Evolutionary conservation across 53 echinoderm and acorn worm species (phyloP).

Genomic region (Holothuria leucospilota): DNA sequence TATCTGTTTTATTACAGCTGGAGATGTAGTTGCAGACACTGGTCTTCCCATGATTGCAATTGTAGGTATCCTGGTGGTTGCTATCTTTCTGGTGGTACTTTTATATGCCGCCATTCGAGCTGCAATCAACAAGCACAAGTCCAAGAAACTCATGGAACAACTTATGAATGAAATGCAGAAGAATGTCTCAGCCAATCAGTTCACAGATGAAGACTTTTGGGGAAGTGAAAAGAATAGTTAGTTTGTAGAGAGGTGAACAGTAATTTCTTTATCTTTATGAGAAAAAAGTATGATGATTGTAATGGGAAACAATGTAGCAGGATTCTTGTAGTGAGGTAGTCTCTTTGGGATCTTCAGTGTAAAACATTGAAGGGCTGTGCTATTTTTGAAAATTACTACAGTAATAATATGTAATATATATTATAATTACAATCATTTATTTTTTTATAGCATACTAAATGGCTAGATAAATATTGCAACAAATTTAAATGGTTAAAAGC

Average conservation of each 20-base stretch:
- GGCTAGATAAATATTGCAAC: too few relatives aligned
- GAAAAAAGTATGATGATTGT: too few relatives aligned
- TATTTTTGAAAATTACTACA: too few relatives aligned
- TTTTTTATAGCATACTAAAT: too few relatives aligned
- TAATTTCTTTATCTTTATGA: too few relatives aligned
- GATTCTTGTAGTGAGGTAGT: too few relatives aligned
- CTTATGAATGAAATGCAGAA: conserved; percentile 80
- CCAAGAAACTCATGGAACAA: conserved; percentile 78
- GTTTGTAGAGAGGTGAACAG: not conserved
- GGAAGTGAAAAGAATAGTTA: conserved; percentile 55
- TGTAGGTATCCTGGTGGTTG: conserved; percentile 71
- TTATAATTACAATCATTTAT: too few relatives aligned
- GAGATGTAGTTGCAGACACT: conserved; percentile 24
- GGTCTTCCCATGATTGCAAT: conserved; percentile 78
- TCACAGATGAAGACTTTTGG: conserved; percentile 94
- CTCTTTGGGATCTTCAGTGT: too few relatives aligned
- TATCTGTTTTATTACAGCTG: conserved; percentile 15
- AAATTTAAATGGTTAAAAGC: too few relatives aligned
- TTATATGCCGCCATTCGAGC: conserved; percentile 56
- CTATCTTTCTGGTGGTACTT: conserved; percentile 71
- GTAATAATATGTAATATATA: too few relatives aligned
- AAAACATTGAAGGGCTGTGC: too few relatives aligned
- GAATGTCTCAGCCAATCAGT: conserved; percentile 65
- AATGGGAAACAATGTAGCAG: too few relatives aligned
- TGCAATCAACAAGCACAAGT: conserved; percentile 62